Evolutionary conservation across 2,113 vertebrate genomes (phyloP).

Genomic region (Dromiciops gliroides): DNA sequence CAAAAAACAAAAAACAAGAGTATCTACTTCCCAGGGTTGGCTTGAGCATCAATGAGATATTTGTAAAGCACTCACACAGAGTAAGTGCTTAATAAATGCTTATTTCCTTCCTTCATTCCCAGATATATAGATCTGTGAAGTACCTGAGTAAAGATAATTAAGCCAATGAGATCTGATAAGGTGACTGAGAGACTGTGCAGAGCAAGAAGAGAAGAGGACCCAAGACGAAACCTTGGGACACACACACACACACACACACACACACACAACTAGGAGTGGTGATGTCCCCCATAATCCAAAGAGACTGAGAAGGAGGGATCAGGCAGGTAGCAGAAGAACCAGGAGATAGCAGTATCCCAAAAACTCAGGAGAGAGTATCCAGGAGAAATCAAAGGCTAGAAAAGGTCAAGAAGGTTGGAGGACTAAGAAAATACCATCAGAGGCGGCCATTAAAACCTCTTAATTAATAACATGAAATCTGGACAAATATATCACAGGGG

Average conservation of each 20-base stretch:
- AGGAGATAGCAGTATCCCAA: background rate
- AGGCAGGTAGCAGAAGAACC: background rate
- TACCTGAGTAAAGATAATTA: background rate
- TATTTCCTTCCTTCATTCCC: background rate
- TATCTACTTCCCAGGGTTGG: too few species aligned
- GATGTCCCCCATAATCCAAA: background rate
- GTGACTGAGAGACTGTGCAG: background rate
- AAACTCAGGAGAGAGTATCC: background rate
- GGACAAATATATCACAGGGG: background rate
- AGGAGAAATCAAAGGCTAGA: background rate
- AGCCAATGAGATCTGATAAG: background rate
- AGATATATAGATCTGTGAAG: background rate
- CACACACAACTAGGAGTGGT: background rate
- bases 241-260: too few species aligned
- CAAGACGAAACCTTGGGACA: background rate
- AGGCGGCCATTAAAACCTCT: background rate
- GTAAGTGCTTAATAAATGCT: too few species aligned
- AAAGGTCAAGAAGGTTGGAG: background rate
- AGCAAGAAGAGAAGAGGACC: background rate
- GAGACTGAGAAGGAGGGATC: too few species aligned
- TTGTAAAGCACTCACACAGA: too few species aligned
- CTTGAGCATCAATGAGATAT: too few species aligned
- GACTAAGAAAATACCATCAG: background rate
- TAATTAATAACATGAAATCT: background rate
- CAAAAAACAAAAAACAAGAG: too few species aligned